Percentiles rank a stretch among this genome's conserved stretches.
phyloP scores from a whole-genome alignment of 2,888 invertebrate genomes.

The Sycophila texana region DNA sequence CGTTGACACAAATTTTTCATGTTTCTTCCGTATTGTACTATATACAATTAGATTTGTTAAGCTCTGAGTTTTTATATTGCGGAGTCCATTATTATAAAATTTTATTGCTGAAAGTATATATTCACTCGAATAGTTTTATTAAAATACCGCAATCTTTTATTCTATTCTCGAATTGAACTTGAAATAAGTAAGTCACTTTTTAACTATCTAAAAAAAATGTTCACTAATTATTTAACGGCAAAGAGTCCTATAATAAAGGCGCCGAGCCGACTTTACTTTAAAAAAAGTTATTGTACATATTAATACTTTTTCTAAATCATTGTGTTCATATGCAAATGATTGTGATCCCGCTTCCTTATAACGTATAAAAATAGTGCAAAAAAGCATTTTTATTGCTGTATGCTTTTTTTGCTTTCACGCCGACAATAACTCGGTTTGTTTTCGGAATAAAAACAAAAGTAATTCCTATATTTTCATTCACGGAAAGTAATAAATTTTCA shows the following conservation, averaged over 20 bases:
- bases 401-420: constrained; percentile 14
- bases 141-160: no score
- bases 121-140: no score
- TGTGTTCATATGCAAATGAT: constrained; percentile 30
- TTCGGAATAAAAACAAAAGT: background rate
- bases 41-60: no score
- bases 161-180: background rate
- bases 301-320: constrained; percentile 21
- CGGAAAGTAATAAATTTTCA: background rate
- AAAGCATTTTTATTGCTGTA: constrained; percentile 11
- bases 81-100: no score
- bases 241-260: no score
- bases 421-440: constrained; percentile 26
- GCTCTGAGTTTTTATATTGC: no score
- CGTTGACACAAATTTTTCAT: background rate
- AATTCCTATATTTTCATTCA: background rate
- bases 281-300: constrained; percentile 12
- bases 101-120: background rate
- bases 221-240: no score
- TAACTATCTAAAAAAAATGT: no score
- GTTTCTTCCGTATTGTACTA: no score
- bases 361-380: constrained; percentile 17
- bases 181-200: no score
- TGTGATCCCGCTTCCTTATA: constrained; percentile 29
- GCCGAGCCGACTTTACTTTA: no score